These are phyloP conservation scores for Cyprinodon tularosa DNA, from an alignment of 2,113 vertebrate genomes.

Conservation along the genomic window DNA sequence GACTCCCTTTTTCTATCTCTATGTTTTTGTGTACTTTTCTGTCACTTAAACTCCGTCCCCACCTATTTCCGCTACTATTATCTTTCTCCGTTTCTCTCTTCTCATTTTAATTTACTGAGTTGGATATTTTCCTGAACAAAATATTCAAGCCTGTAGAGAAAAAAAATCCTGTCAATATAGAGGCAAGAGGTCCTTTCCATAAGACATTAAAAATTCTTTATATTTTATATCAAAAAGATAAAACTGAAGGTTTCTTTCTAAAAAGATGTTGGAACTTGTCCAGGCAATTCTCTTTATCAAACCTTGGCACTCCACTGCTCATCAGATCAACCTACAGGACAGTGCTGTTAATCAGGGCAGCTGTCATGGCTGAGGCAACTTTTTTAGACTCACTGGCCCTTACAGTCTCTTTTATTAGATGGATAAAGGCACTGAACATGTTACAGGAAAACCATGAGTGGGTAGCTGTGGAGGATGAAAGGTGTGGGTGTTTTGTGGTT, in stretches of 20 bases:
- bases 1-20: conserved; percentile 49
- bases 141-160: not conserved
- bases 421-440: conserved; percentile 48
- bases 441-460: conserved; percentile 42
- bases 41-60: conserved; percentile 31
- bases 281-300: conserved; percentile 41
- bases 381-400: conserved; percentile 37
- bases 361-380: conserved; percentile 55
- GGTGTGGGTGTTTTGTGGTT: conserved; percentile 31
- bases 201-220: not conserved
- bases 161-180: not conserved
- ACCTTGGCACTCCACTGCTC: conserved; percentile 45
- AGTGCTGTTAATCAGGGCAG: conserved; percentile 62
- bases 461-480: conserved; percentile 22
- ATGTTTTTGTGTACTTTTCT: conserved; percentile 30
- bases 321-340: conserved; percentile 46
- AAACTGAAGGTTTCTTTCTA: not conserved
- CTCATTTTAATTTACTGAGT: not conserved
- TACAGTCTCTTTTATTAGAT: conserved; percentile 43
- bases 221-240: not conserved
- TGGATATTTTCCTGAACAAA: not conserved
- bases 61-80: not conserved
- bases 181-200: too few relatives aligned
- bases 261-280: conserved; percentile 21
- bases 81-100: not conserved